Conservation (phyloP, 1,140 invertebrate species). For the Armadillidium nasatum region DNA sequence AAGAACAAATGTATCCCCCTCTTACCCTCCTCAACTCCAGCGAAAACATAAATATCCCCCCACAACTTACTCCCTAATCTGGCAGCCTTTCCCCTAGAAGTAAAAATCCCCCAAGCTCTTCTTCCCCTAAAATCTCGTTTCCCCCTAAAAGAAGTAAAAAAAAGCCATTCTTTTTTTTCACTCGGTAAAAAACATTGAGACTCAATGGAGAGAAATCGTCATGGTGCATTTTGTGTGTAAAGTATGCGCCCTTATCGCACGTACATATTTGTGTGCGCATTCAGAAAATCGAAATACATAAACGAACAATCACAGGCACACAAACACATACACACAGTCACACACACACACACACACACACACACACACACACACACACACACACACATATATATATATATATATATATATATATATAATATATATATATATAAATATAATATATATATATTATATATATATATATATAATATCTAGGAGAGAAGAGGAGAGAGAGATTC, state of each 20-base stretch:
- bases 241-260: background rate
- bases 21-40: background rate
- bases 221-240: background rate
- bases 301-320: too few species aligned
- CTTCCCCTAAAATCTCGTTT: background rate
- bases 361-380: too few species aligned
- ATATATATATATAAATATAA: background rate
- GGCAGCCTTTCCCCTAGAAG: too few species aligned
- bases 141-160: background rate
- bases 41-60: too few species aligned
- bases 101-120: background rate
- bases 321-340: too few species aligned
- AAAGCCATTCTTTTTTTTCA: background rate
- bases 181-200: background rate
- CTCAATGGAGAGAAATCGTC: background rate
- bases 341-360: too few species aligned
- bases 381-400: too few species aligned
- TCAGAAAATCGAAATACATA: too few species aligned
- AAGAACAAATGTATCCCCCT: background rate
- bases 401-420: conserved; percentile 4
- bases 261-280: background rate
- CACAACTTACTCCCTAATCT: too few species aligned
- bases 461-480: too few species aligned
- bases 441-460: too few species aligned
- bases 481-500: too few species aligned